Base-by-base conservation (phyloP, 2,113 vertebrate genomes). In the Anthoscopus minutus region DNA sequence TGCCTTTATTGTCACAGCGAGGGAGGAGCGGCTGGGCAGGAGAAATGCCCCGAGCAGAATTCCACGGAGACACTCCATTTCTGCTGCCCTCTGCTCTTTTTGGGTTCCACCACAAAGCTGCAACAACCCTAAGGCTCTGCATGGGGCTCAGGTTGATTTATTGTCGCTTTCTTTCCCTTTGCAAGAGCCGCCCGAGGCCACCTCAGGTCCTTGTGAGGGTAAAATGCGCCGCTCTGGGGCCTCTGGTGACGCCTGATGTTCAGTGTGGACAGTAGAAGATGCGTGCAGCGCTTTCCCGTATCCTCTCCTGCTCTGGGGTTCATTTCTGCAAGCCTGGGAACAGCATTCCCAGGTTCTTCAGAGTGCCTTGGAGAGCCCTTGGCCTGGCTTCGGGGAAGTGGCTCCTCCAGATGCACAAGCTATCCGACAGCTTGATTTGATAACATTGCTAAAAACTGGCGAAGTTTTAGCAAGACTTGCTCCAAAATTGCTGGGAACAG, bases 381-480 rank as follows among this genome's bases (percentile, higher is more conserved):
- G 22, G 15, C 77, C 65, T 2, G 15, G 27, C 47, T 58, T 7
- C 33, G 35, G 70, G 21, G 56, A 8, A 17, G 38, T 0, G n/a
- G 10, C 23, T 61, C 13, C 25, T 60, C 16, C 5, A 4, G 35
- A 3, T 0, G 23, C 13, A 4, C 12, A 1, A 60, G 27, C 64
- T 38, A 11, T 31, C 21, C 6, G 9, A 6, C 7, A 19, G 33
- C 13, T 48, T 11, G 10, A 7, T 81, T 44, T 38, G 16, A 20
- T 13, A 25, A 3, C 40, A 8, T 2, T 13, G 42, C 54, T 65
- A 3, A 21, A 28, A 65, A 1, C 15, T 6, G 56, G 61, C 72
- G 0, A 13, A 19, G 4, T 3, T 33, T 30, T 4, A 27, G 66
- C 10, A 4, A 23, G n/a, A 5, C 0, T 0, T 1, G 56, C 35